Evolutionary conservation across 2,113 vertebrate species (phyloP), one percentile per base, ranked within the genome.

Genomic region (Microtus oregoni): DNA sequence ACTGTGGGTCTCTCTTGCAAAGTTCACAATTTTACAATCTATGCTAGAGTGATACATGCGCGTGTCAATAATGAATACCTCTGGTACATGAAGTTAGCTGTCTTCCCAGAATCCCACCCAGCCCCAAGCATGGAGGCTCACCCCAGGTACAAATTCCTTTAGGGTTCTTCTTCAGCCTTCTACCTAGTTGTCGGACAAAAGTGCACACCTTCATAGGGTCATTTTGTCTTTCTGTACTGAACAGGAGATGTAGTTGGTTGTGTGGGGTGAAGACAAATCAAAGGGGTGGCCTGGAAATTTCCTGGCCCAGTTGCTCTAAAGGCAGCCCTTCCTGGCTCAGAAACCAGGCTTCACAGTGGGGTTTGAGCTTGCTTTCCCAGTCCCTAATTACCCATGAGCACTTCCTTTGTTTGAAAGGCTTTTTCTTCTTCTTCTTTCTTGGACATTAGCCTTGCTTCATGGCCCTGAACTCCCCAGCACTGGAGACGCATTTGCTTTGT

Each of bases 381-480:
- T 38, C 73, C 89, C 65, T 94, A 70, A 94, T 93, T 63, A n/a
- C 67, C 86, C 50, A 19, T 17, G 26, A 8, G 38, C 44, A 55
- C 63, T 92, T 58, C 90, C 93, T 89, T 91, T 94, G 91, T 88
- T 55, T 44, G 83, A 67, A 35, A 55, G 35, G 32, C 7, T 72
- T n/a, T n/a, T 15, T 68, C 4, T 6, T 32, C 5, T 75, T 61
- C 44, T 35, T 55, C 86, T 86, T 82, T 82, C 94, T 97, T 97
- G 96, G 95, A 61, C 65, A 70, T 77, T 28, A 70, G 96, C 94
- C 95, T 90, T 92, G 93, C 19, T 88, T 96, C 68, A 77, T 72
- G 63, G 58, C 50, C 77, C 72, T 79, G 78, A 94, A 38, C n/a
- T 41, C 47, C 63, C 67, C 30, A 61, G 70, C 4, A 6, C 89